These are phyloP conservation scores for Thalassoma bifasciatum DNA, from an alignment of 2,113 vertebrate genomes.

Conservation along the genomic window DNA sequence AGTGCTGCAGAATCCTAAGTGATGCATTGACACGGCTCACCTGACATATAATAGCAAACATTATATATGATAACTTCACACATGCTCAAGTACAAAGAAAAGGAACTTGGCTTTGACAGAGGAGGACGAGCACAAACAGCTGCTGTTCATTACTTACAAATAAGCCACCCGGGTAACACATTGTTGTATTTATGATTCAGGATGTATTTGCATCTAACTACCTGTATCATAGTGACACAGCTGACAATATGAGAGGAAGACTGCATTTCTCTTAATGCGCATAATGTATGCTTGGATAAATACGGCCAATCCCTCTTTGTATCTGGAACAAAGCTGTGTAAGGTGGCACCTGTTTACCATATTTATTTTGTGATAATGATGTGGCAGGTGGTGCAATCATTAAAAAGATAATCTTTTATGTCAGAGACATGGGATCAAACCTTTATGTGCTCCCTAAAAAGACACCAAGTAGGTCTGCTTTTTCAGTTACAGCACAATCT, in stretches of 20 bases:
- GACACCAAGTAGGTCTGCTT: too few relatives aligned
- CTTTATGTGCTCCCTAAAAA: background rate
- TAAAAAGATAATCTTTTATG: conserved; percentile 31
- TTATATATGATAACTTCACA: background rate
- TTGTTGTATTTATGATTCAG: conserved; percentile 9
- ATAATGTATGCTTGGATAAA: conserved; percentile 14
- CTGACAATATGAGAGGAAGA: conserved; percentile 22
- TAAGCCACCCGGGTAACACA: background rate
- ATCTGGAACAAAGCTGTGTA: conserved; percentile 26
- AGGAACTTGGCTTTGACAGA: conserved; percentile 11
- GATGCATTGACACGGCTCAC: background rate
- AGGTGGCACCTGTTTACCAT: conserved; percentile 39
- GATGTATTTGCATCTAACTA: conserved; percentile 47
- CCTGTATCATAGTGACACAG: conserved; percentile 29
- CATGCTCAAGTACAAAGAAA: background rate
- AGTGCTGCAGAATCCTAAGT: conserved; percentile 4
- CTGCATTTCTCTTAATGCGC: conserved; percentile 18
- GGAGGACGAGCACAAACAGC: conserved; percentile 3
- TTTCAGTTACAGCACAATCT: too few relatives aligned
- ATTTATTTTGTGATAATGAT: conserved; percentile 26
- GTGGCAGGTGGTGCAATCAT: conserved; percentile 19
- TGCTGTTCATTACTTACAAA: conserved; percentile 15
- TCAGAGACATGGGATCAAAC: background rate
- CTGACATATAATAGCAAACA: background rate
- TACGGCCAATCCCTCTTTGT: conserved; percentile 17